Percentiles rank a stretch among this genome's conserved stretches.
phyloP scores from a whole-genome alignment of 2,797 vertebrate species.

The Dendrocincla fuliginosa region DNA sequence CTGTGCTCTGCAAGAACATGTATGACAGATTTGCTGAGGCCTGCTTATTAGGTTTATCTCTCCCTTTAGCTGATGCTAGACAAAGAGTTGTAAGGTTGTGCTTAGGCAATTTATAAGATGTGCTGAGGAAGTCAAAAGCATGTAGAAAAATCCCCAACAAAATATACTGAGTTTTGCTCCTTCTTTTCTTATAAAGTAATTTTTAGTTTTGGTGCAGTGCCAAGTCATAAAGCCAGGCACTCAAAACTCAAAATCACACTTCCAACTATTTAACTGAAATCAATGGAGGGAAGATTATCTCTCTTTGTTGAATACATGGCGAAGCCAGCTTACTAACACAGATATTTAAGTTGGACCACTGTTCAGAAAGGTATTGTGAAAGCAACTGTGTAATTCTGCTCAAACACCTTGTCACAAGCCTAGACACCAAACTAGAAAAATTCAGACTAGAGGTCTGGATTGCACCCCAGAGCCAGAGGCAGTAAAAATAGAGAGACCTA shows the following conservation, averaged over 20 bases:
- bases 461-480: neutral
- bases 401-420: neutral
- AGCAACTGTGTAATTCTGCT: neutral
- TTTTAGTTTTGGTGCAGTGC: conserved; percentile 2
- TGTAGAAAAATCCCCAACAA: neutral
- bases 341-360: neutral
- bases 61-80: neutral
- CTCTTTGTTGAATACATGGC: neutral
- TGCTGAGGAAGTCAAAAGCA: neutral
- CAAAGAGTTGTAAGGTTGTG: neutral
- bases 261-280: neutral
- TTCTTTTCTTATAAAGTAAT: neutral
- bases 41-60: neutral
- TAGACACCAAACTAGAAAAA: neutral
- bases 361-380: neutral
- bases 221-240: conserved; percentile 19
- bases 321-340: neutral
- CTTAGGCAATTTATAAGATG: neutral
- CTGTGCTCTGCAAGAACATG: neutral
- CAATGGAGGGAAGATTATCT: neutral
- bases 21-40: neutral
- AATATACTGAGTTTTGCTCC: neutral
- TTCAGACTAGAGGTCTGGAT: neutral
- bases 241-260: neutral
- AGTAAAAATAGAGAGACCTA: neutral